A percentile compares a stretch with the other conserved stretches of the same genome.
phyloP scores from a whole-genome alignment of 1,140 invertebrate genomes.

The Drosophila pallidifrons region DNA sequence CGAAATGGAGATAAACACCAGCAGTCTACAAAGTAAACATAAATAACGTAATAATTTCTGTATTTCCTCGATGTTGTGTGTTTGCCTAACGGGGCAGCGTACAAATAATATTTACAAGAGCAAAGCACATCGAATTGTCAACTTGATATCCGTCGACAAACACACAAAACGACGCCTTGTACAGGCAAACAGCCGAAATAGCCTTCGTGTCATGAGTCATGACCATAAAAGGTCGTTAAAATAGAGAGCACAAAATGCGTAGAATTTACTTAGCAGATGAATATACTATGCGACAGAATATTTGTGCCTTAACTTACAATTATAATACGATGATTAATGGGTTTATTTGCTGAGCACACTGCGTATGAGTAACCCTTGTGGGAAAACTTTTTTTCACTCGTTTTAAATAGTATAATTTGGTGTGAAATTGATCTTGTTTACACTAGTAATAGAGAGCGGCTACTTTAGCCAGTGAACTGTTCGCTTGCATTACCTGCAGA shows the following conservation, averaged over 20 bases:
- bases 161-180: slow-evolving; percentile 13
- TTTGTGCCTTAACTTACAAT: slow-evolving; percentile 49
- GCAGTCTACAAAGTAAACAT: slow-evolving; percentile 43
- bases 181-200: slow-evolving; percentile 14
- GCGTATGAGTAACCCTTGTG: slow-evolving; percentile 47
- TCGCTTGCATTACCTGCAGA: slow-evolving; percentile 83
- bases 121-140: slow-evolving; percentile 3
- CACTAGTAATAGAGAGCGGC: slow-evolving; percentile 19
- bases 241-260: slow-evolving; percentile 10
- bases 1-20: slow-evolving; percentile 59
- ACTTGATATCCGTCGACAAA: slow-evolving; percentile 11
- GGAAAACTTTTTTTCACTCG: slow-evolving; percentile 44
- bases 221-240: slow-evolving; percentile 59
- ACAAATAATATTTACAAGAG: slow-evolving; percentile 1
- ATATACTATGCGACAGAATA: background rate
- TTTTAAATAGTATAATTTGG: slow-evolving; percentile 1
- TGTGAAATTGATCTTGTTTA: slow-evolving; percentile 18
- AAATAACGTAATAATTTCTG: background rate
- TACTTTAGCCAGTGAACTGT: slow-evolving; percentile 55
- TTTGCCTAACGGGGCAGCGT: background rate
- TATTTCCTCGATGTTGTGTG: background rate
- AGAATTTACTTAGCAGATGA: slow-evolving; percentile 8
- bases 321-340: slow-evolving; percentile 26
- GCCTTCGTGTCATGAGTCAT: slow-evolving; percentile 50
- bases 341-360: slow-evolving; percentile 13